Base-by-base conservation (phyloP, 2,888 invertebrate genomes). In the Anticlea derivata region DNA sequence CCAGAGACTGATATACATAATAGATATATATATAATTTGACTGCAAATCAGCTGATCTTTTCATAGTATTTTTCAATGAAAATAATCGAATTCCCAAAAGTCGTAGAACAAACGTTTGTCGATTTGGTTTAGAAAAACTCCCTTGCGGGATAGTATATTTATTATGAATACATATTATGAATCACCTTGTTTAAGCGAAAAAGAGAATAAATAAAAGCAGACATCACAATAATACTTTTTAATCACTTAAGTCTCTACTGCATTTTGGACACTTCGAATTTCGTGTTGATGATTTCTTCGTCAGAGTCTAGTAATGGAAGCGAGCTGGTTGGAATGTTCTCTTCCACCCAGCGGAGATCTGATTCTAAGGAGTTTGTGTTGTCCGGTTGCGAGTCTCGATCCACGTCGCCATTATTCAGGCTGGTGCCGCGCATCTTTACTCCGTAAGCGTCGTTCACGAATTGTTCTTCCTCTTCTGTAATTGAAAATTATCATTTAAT, bases 191-290 rank as follows among this genome's bases (percentile, higher is more conserved):
- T n/a, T n/a, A n/a, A n/a, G n/a, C n/a, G n/a, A 46, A 55, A 51
- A 8, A 34, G 23, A 55, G 23, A 50, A 50, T 57, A 61, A 66
- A 65, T 63, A 62, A 70, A 71, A 71, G 58, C 58, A 55, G 57
- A 55, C 55, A 64, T 61, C 60, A 71, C 68, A 70, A 29, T 69
- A 70, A 75, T 71, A 77, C 70, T 3, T 4, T 39, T 53, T 43
- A 43, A 43, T 48, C 47, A 52, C 41, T 30, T 51, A 50, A 26
- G 70, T 70, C 65, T 53, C 75, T 82, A 96, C 91, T 96, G 96
- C 96, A 96, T 96, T 88, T 96, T 96, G 41, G 96, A 96, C 60
- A 96, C 94, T 89, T 96, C 96, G 80, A 96, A 96, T 82, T 95
- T 94, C 1, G 96, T 95, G 67, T 94, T 96, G 68, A 96, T 94